These are phyloP conservation scores for Sclerodermus sp. DNA, from an alignment of 2,888 invertebrate genomes.

Conservation along the genomic window DNA sequence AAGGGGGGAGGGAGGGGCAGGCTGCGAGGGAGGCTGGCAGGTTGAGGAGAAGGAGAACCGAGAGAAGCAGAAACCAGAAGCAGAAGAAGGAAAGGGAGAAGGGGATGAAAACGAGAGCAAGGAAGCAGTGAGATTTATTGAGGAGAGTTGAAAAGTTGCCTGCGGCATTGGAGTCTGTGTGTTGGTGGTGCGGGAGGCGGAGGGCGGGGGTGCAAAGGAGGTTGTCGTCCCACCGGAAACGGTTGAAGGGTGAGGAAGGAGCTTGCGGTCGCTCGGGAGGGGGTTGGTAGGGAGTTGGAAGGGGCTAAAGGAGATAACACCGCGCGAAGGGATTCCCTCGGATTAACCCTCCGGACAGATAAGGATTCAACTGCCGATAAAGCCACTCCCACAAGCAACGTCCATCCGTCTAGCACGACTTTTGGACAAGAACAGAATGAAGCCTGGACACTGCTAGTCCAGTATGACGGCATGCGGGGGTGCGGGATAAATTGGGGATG, in stretches of 20 bases:
- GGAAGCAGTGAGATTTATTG: conserved; percentile 42
- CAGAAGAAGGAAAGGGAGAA: neutral
- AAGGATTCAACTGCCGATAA: conserved; percentile 43
- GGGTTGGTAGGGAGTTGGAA: conserved; percentile 16
- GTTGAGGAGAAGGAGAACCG: neutral
- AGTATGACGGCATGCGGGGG: too few species aligned
- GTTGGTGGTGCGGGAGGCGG: conserved; percentile 11
- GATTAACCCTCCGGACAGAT: conserved; percentile 42
- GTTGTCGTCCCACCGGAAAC: neutral
- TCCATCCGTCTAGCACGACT: conserved; percentile 32
- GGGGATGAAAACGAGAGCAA: conserved; percentile 15
- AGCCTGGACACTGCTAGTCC: too few species aligned
- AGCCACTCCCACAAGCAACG: conserved; percentile 29
- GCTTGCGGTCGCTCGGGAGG: neutral
- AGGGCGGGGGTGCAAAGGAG: conserved; percentile 10
- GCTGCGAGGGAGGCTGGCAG: neutral
- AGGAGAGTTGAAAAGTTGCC: conserved; percentile 45
- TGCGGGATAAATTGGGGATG: too few species aligned
- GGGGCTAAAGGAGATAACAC: conserved; percentile 34
- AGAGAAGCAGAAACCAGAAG: neutral
- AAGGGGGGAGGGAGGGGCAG: neutral
- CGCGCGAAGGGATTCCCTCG: conserved; percentile 38
- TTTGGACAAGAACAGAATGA: too few species aligned
- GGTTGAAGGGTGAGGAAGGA: neutral
- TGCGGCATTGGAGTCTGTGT: conserved; percentile 24